Evolutionary conservation across 2,113 vertebrate species (phyloP).

Genomic region (Vulpes vulpes): DNA sequence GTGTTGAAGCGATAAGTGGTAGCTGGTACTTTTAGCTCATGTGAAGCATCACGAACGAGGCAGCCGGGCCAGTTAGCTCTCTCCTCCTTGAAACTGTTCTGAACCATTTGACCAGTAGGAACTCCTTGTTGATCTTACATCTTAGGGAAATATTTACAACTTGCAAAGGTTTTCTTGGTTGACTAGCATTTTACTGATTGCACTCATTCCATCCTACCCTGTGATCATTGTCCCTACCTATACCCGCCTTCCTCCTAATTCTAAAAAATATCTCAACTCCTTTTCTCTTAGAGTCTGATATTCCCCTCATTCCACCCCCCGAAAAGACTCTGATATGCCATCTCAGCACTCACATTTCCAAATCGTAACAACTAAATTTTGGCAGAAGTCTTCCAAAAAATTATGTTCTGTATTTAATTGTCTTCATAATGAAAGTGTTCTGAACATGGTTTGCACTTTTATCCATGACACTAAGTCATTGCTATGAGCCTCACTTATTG

Average conservation of each 20-base stretch:
- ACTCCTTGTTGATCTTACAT: not conserved
- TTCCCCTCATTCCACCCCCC: not conserved
- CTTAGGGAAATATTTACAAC: not conserved
- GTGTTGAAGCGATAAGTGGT: not conserved
- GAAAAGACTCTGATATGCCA: not conserved
- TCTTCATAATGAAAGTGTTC: conserved; percentile 13
- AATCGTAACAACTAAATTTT: not conserved
- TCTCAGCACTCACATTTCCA: not conserved
- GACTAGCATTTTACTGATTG: not conserved
- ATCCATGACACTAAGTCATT: not conserved
- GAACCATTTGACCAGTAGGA: not conserved
- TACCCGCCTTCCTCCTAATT: not conserved
- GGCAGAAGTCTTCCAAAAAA: not conserved
- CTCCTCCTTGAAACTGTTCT: not conserved
- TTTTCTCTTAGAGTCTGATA: not conserved
- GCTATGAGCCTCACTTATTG: not conserved
- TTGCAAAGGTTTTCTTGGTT: not conserved
- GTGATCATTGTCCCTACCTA: not conserved
- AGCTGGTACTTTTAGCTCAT: not conserved
- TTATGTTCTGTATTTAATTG: not conserved
- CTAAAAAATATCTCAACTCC: not conserved
- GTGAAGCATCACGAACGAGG: not conserved
- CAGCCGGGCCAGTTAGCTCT: not conserved
- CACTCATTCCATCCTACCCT: not conserved
- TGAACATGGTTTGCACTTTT: not conserved